Conservation (phyloP, 2,797 vertebrate genomes). For the Helarctos malayanus region DNA sequence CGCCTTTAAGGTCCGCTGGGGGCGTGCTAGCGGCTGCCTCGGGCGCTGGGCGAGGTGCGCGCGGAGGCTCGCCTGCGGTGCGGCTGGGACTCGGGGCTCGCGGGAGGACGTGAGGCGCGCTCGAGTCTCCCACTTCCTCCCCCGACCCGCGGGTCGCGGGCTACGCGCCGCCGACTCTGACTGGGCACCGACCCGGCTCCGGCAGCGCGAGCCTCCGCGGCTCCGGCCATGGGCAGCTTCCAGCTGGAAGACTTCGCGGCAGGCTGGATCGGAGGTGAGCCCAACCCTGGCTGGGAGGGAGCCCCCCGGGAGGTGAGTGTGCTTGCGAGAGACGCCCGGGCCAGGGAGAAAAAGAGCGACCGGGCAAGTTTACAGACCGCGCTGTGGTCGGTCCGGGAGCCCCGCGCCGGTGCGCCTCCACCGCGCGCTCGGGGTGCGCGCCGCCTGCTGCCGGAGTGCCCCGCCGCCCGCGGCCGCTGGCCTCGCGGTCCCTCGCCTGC, state of each 20-base stretch:
- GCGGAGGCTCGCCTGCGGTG: accelerated
- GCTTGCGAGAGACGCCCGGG: background rate
- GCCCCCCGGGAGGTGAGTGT: slow-evolving; percentile 91
- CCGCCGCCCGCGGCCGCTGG: background rate
- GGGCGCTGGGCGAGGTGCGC: slow-evolving; percentile 10
- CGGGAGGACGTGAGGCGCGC: background rate
- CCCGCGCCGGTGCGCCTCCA: background rate
- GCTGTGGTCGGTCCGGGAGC: accelerated
- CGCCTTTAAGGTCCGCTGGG: slow-evolving; percentile 84
- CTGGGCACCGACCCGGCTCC: background rate
- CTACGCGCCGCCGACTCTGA: slow-evolving; percentile 61
- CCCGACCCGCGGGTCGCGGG: background rate
- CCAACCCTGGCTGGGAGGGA: background rate
- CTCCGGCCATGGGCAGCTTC: slow-evolving; percentile 88
- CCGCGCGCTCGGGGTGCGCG: accelerated
- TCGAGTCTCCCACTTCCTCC: background rate
- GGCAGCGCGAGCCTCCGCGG: background rate
- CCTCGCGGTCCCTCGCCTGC: background rate
- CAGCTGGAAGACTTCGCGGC: slow-evolving; percentile 95
- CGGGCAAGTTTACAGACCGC: background rate
- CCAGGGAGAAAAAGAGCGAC: background rate
- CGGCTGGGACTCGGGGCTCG: background rate
- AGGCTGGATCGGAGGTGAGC: slow-evolving; percentile 96
- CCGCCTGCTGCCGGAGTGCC: background rate
- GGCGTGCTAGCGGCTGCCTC: slow-evolving; percentile 64